A percentile compares a stretch with the other conserved stretches of the same genome.
Evolutionary conservation across 2,113 vertebrate genomes (phyloP).

Genomic region (Empidonax alnorum): DNA sequence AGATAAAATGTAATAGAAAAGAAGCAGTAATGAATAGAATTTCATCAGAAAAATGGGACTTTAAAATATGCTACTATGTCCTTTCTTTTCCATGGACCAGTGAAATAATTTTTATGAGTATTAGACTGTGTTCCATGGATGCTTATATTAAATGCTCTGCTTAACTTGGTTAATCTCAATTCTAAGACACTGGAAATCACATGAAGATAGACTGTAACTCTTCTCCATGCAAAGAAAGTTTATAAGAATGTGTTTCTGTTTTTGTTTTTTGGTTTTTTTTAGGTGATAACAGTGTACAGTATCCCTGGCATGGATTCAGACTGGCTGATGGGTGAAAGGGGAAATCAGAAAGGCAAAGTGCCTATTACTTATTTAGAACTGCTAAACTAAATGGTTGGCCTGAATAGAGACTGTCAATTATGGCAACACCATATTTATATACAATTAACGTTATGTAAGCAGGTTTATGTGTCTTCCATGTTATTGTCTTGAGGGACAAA

Average conservation of each 20-base stretch:
- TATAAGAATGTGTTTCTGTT: slow-evolving; percentile 33
- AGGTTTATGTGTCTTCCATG: slow-evolving; percentile 80
- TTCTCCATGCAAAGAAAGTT: not conserved
- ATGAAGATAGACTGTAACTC: not conserved
- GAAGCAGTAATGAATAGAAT: not conserved
- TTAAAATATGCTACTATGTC: not conserved
- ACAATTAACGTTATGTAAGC: slow-evolving; percentile 78
- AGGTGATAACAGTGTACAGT: slow-evolving; percentile 96
- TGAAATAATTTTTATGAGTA: not conserved
- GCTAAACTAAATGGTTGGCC: slow-evolving; percentile 85
- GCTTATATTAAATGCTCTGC: not conserved
- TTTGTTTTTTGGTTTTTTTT: slow-evolving; percentile 43
- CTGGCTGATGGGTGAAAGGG: slow-evolving; percentile 97
- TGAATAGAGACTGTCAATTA: slow-evolving; percentile 65
- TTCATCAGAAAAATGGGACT: not conserved
- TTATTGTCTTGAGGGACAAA: slow-evolving; percentile 76
- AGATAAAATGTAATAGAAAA: not conserved
- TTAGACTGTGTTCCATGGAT: not conserved
- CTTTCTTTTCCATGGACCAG: not conserved
- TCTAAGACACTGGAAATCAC: not conserved
- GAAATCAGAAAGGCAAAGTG: slow-evolving; percentile 96
- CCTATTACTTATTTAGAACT: slow-evolving; percentile 99
- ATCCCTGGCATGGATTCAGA: slow-evolving; percentile 95
- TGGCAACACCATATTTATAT: slow-evolving; percentile 84
- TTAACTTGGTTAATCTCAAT: not conserved